Conservation (phyloP, 2,888 invertebrate species). For the Petrolisthes manimaculis region DNA sequence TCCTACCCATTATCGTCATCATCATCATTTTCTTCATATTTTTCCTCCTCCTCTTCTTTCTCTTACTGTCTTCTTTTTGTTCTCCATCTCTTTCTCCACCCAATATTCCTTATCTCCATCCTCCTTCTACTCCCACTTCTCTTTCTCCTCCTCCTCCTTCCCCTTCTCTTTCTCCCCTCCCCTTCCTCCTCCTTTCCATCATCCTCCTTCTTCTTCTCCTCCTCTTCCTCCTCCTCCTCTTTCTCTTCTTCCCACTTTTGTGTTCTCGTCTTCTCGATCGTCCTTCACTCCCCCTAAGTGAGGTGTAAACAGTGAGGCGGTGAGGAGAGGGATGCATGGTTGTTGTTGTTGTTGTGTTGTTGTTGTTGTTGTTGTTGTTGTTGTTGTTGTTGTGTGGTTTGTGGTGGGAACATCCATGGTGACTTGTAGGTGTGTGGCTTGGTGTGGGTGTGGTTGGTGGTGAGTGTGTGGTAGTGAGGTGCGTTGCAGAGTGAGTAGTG, state of each 20-base stretch:
- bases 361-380: not conserved
- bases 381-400: not conserved
- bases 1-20: not conserved
- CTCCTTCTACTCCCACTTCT: not conserved
- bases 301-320: not conserved
- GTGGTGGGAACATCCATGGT: not conserved
- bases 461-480: not conserved
- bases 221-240: not conserved
- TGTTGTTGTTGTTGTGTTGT: not conserved
- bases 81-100: not conserved
- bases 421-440: not conserved
- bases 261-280: not conserved
- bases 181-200: not conserved
- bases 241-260: not conserved
- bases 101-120: not conserved
- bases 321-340: not conserved
- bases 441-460: not conserved
- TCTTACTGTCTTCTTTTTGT: too few species aligned
- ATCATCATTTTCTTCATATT: not conserved
- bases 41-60: not conserved
- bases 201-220: not conserved
- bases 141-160: not conserved
- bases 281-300: not conserved
- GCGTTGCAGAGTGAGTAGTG: too few species aligned
- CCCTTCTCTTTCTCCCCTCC: not conserved